phyloP scores from a whole-genome alignment of 2,888 invertebrate genomes.

The Pachliopta kotzebuea region DNA sequence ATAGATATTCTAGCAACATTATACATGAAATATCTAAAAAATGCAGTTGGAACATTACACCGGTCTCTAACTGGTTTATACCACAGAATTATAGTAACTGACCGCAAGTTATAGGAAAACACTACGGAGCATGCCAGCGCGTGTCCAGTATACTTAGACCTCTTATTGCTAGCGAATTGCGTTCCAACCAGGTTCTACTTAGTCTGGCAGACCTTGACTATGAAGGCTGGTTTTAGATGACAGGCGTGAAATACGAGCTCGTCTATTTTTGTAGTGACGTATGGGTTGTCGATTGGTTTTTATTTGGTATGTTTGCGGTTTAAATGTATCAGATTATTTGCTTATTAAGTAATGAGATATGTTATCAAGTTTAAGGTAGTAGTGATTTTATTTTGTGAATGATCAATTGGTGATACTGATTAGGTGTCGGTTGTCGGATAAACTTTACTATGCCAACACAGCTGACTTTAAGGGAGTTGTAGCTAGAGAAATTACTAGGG shows the following conservation, averaged over 20 bases:
- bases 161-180: not conserved
- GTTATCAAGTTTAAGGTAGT: conserved; percentile 11
- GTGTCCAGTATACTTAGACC: conserved; percentile 36
- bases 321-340: conserved; percentile 22
- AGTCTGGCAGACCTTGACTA: conserved; percentile 37
- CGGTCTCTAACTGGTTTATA: conserved; percentile 54
- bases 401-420: no score
- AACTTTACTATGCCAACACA: no score
- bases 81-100: conserved; percentile 54
- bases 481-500: no score
- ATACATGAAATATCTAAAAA: conserved; percentile 60
- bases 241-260: conserved; percentile 41
- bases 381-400: not conserved
- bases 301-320: conserved; percentile 37
- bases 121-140: conserved; percentile 37
- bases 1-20: conserved; percentile 42
- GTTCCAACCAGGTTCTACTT: conserved; percentile 26
- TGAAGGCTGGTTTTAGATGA: conserved; percentile 43
- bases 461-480: no score
- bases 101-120: conserved; percentile 43
- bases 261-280: conserved; percentile 39
- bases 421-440: no score
- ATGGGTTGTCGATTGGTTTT: conserved; percentile 41
- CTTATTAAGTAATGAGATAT: conserved; percentile 21
- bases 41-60: conserved; percentile 58